phyloP scores from a whole-genome alignment of 53 echinoderm and acorn worm genomes.

The Apostichopus leukothele region DNA sequence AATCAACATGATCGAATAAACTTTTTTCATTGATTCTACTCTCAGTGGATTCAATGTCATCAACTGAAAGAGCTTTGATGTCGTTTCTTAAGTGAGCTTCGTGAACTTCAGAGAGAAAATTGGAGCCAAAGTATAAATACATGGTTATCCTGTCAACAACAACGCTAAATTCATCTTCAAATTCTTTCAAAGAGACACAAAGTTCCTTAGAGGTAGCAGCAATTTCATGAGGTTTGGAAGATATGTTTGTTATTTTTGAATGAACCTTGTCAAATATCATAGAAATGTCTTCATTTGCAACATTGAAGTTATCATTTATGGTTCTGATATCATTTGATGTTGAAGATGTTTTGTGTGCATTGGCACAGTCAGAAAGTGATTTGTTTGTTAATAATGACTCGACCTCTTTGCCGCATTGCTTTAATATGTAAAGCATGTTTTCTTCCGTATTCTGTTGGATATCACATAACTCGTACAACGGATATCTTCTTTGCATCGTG shows the following conservation, averaged over 20 bases:
- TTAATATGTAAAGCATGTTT: not conserved
- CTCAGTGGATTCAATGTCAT: not conserved
- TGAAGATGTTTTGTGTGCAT: too few relatives aligned
- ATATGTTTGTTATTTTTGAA: not conserved
- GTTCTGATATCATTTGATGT: not conserved
- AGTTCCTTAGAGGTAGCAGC: not conserved
- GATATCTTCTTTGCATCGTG: not conserved
- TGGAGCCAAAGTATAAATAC: constrained; percentile 12
- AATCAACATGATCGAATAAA: not conserved
- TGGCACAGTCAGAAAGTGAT: not conserved
- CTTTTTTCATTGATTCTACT: not conserved
- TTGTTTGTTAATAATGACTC: not conserved
- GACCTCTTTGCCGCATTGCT: constrained; percentile 18
- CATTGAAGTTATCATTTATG: constrained; percentile 12
- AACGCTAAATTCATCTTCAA: not conserved
- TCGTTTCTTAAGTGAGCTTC: not conserved
- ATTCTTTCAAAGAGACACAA: not conserved
- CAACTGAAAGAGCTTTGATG: not conserved
- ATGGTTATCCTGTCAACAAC: not conserved
- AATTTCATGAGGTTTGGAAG: not conserved
- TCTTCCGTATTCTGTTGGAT: constrained; percentile 2
- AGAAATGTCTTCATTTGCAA: not conserved
- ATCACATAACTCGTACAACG: not conserved
- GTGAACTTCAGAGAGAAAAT: constrained; percentile 20
- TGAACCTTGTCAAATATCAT: not conserved